phyloP scores from a whole-genome alignment of 1,140 invertebrate species.

The Epicauta chinensis region DNA sequence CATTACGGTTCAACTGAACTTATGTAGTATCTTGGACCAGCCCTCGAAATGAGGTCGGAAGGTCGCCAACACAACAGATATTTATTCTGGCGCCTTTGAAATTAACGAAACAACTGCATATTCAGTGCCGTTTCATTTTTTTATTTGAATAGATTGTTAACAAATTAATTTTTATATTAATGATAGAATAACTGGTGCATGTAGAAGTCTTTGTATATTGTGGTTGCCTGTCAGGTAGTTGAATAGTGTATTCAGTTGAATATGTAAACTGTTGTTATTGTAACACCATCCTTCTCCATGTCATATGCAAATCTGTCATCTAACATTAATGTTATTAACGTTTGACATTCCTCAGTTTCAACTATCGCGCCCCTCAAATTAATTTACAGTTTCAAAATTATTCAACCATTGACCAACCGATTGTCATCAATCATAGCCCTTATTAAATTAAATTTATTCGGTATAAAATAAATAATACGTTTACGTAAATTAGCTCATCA shows the following conservation, averaged over 20 bases:
- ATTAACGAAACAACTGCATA: no score
- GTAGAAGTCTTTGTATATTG: no score
- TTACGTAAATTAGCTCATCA: neutral
- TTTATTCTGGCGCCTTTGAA: no score
- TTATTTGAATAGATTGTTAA: no score
- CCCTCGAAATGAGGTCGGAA: conserved; percentile 17
- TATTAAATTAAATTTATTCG: conserved; percentile 14
- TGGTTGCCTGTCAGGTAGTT: no score
- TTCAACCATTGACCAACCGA: conserved; percentile 12
- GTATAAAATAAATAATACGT: no score
- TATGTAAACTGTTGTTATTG: conserved; percentile 5
- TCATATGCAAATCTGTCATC: conserved; percentile 17
- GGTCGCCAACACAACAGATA: neutral
- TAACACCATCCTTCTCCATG: conserved; percentile 11
- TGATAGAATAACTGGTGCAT: no score
- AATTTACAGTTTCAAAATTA: conserved; percentile 15
- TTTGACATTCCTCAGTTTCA: conserved; percentile 14
- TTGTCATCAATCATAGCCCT: conserved; percentile 8
- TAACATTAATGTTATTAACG: conserved; percentile 18
- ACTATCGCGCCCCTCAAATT: conserved; percentile 3
- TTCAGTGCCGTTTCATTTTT: no score
- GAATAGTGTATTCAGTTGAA: neutral
- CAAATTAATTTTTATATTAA: no score
- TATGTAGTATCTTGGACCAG: conserved; percentile 16
- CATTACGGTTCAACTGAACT: conserved; percentile 20